Conservation (phyloP, 64 coral and sea anemone species). For the Actinia tenebrosa region DNA sequence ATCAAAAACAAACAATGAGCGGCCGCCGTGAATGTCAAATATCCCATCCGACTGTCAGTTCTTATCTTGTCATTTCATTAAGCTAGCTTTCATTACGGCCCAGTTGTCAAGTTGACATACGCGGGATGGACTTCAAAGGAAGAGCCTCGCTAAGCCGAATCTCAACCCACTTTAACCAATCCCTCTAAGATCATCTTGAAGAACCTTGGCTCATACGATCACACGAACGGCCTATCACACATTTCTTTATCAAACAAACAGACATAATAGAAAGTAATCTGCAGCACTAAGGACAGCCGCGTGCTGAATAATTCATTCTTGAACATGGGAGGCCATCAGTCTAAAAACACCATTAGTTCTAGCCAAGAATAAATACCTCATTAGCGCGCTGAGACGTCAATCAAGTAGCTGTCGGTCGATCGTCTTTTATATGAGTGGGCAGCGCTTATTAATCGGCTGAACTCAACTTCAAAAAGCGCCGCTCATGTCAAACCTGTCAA, state of each 20-base stretch:
- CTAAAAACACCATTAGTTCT: constrained; percentile 34
- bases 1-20: constrained; percentile 77
- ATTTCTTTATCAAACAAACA: constrained; percentile 31
- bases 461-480: constrained; percentile 38
- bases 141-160: constrained; percentile 5
- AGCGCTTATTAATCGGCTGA: constrained; percentile 39
- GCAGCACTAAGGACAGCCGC: constrained; percentile 17
- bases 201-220: not conserved
- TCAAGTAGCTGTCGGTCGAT: constrained; percentile 31
- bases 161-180: constrained; percentile 2
- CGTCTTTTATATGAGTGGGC: constrained; percentile 20
- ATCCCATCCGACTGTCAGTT: constrained; percentile 44
- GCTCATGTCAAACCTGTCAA: constrained; percentile 58
- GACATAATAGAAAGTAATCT: constrained; percentile 12
- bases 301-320: constrained; percentile 16
- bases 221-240: not conserved
- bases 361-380: constrained; percentile 52
- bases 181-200: constrained; percentile 1
- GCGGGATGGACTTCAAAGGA: constrained; percentile 15
- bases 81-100: constrained; percentile 67
- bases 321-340: constrained; percentile 24
- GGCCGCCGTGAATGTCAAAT: constrained; percentile 61
- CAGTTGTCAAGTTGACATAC: constrained; percentile 40
- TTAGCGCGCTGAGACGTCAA: constrained; percentile 54
- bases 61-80: constrained; percentile 79